These are phyloP conservation scores for Patella depressa DNA, from an alignment of 2,888 invertebrate genomes.

Conservation along the genomic window DNA sequence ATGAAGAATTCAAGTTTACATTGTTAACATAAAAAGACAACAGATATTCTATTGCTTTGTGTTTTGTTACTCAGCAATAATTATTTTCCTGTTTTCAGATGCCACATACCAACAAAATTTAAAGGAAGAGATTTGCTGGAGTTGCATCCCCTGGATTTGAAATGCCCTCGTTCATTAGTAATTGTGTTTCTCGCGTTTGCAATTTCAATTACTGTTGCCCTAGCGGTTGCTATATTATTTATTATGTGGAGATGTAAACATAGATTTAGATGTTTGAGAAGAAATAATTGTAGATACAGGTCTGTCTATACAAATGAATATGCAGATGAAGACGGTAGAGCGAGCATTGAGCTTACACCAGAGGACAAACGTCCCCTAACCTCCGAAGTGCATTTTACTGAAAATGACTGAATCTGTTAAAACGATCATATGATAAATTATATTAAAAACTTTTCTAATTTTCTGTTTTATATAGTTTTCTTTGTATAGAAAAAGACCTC, in stretches of 20 bases:
- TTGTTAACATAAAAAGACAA: neutral
- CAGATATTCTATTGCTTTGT: neutral
- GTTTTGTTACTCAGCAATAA: neutral
- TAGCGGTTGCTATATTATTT: neutral
- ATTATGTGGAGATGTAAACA: slow-evolving; percentile 13
- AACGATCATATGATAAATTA: too few species aligned
- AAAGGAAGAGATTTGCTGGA: slow-evolving; percentile 9
- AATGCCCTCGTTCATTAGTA: slow-evolving; percentile 20
- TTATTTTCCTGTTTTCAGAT: slow-evolving; percentile 15
- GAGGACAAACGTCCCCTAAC: neutral
- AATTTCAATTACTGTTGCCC: neutral
- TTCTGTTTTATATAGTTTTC: too few species aligned
- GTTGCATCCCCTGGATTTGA: slow-evolving; percentile 14
- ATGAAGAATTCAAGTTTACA: too few species aligned
- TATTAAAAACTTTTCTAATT: too few species aligned
- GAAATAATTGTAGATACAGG: slow-evolving; percentile 9
- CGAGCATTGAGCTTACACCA: slow-evolving; percentile 9
- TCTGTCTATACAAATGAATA: slow-evolving; percentile 20
- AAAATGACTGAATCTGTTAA: too few species aligned
- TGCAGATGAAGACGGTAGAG: slow-evolving; percentile 11
- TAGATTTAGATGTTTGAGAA: neutral
- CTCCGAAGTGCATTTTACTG: too few species aligned
- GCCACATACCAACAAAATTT: slow-evolving; percentile 17
- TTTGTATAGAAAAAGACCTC: too few species aligned
- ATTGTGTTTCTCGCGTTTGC: slow-evolving; percentile 8